These are phyloP conservation scores for human (Homo sapiens) DNA, from an alignment of 2,113 vertebrate genomes.

Conservation along the genomic window GRCh38 chr2:203619001-203619500, in stretches of 20 bases:
- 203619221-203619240: not conserved
- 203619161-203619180: not conserved
- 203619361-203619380: not conserved
- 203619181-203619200: conserved; percentile 20
- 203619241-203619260: not conserved
- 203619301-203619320: not conserved
- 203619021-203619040: not conserved
- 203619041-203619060: too few relatives aligned
- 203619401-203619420: conserved; percentile 41
- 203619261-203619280: conserved; percentile 2
- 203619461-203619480: conserved; percentile 57
- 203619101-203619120: not conserved
- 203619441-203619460: conserved; percentile 62
- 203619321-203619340: not conserved
- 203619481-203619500: conserved; percentile 1
- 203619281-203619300: not conserved
- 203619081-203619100: not conserved
- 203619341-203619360: not conserved
- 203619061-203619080: not conserved
- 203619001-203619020: not conserved
- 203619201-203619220: not conserved
- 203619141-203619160: not conserved
- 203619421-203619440: conserved; percentile 57
- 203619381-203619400: conserved; percentile 64
- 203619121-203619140: not conserved